A percentile compares a stretch with the other conserved stretches of the same genome.
phyloP scores from a whole-genome alignment of 2,113 vertebrate genomes.

The Nerophis lumbriciformis region DNA sequence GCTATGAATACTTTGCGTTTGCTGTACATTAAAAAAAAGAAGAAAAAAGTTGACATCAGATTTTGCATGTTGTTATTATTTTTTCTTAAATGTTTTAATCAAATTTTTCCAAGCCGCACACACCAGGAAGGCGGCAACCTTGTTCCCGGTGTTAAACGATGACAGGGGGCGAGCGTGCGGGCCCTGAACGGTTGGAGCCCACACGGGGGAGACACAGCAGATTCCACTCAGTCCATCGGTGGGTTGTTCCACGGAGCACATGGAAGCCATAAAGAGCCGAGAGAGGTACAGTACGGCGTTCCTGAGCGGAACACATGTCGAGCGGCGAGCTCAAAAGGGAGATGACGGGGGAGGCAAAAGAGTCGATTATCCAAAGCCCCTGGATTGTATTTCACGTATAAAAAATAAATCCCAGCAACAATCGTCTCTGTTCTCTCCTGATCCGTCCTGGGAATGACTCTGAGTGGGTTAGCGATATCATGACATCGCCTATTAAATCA shows the following conservation, averaged over 20 bases:
- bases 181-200: not conserved
- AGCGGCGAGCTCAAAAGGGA: conserved; percentile 4
- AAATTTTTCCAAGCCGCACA: too few relatives aligned
- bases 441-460: not conserved
- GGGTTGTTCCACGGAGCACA: not conserved
- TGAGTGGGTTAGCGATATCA: conserved; percentile 5
- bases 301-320: conserved; percentile 1
- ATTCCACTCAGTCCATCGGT: too few relatives aligned
- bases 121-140: too few relatives aligned
- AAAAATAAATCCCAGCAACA: conserved; percentile 1
- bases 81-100: too few relatives aligned
- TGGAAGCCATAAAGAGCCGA: conserved; percentile 5
- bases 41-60: too few relatives aligned
- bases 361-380: not conserved
- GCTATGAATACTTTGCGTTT: too few relatives aligned
- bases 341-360: conserved; percentile 7
- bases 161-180: not conserved
- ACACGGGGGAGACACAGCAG: not conserved
- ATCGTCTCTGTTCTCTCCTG: conserved; percentile 1
- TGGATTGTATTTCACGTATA: not conserved
- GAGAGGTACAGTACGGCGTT: not conserved
- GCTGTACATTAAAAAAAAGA: too few relatives aligned
- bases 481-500: conserved; percentile 9
- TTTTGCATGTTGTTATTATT: too few relatives aligned
- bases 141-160: not conserved